Conservation (phyloP, 2,113 vertebrate genomes). For the Mus pahari region DNA sequence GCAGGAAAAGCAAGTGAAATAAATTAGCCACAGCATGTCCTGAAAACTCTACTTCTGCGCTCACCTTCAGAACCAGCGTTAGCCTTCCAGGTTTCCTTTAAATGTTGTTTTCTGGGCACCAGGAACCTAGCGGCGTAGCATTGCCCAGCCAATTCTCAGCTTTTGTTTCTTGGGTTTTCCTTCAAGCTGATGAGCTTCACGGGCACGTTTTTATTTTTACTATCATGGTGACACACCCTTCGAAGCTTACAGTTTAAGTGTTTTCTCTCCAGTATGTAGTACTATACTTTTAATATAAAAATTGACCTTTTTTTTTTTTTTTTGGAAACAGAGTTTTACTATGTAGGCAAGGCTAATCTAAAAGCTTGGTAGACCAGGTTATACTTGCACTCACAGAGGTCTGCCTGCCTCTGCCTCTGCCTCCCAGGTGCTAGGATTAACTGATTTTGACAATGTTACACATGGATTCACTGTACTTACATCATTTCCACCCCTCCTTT, state of each 20-base stretch:
- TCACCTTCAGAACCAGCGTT: not conserved
- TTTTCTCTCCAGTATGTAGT: not conserved
- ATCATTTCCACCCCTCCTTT: not conserved
- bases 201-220: constrained; percentile 32
- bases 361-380: not conserved
- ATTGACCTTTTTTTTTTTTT: not conserved
- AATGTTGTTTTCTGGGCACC: not conserved
- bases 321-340: not conserved
- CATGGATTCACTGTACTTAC: not conserved
- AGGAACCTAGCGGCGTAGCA: not conserved
- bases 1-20: constrained; percentile 6
- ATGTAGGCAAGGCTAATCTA: not conserved
- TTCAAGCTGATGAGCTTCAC: not conserved
- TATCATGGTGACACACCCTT: not conserved
- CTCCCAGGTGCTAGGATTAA: not conserved
- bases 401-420: not conserved
- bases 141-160: not conserved
- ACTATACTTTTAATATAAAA: not conserved
- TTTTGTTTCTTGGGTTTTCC: not conserved
- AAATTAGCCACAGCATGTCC: not conserved
- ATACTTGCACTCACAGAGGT: not conserved
- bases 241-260: not conserved
- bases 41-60: not conserved
- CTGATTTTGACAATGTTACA: not conserved
- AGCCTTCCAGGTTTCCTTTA: not conserved